Evolutionary conservation across 2,888 invertebrate species (phyloP).

Genomic region (Rotaria macrura): DNA sequence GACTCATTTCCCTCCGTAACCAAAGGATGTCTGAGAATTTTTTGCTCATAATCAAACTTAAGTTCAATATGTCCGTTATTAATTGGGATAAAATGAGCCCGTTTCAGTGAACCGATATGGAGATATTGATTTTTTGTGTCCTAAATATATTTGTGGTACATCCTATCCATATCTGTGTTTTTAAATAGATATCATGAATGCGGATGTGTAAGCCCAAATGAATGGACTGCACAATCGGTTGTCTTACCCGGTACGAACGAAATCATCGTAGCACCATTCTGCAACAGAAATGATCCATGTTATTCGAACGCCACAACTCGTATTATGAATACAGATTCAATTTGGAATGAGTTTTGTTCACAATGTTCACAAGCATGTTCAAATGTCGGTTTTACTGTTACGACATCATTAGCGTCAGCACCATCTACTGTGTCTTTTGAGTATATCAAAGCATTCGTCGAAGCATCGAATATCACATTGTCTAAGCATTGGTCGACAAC

Average conservation of each 20-base stretch:
- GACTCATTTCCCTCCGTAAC: too few species aligned
- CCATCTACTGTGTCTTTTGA: too few species aligned
- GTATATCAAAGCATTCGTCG: background rate
- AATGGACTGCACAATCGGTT: background rate
- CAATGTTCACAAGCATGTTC: background rate
- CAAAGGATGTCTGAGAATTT: too few species aligned
- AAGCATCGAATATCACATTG: background rate
- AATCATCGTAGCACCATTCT: background rate
- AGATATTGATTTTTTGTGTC: too few species aligned
- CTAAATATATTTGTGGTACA: too few species aligned
- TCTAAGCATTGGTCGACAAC: background rate
- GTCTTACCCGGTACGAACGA: background rate
- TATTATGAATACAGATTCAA: background rate
- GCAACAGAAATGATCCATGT: background rate
- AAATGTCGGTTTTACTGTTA: background rate
- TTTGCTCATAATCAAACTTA: too few species aligned
- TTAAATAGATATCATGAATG: background rate
- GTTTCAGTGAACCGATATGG: too few species aligned
- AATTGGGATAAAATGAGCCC: too few species aligned
- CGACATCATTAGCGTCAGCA: background rate
- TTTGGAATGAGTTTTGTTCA: background rate
- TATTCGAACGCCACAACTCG: background rate
- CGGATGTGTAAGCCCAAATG: background rate
- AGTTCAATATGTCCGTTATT: too few species aligned
- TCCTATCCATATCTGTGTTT: too few species aligned